Evolutionary conservation across 2,797 vertebrate genomes (phyloP), one percentile per base, ranked within the genome.

Genomic region (Discoglossus pictus): DNA sequence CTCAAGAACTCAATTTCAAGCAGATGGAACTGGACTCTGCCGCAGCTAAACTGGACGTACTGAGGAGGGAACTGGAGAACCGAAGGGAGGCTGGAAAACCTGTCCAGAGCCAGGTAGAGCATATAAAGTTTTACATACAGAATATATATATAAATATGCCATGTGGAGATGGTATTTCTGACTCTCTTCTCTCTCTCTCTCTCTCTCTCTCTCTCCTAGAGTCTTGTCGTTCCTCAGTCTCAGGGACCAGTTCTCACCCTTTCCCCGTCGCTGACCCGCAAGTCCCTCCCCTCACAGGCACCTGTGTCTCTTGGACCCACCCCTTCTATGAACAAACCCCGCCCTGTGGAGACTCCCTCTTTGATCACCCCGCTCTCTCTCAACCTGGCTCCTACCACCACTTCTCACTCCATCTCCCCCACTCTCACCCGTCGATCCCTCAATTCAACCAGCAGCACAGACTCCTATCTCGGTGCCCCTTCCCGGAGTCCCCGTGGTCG

Each of bases 1-100:
- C 93, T 80, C 89, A 89, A 75, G 77, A 82, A 55, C 93, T 96
- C 52, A 91, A 90, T 7, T 76, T 92, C 23, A 94, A 96, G 63
- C 88, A 96, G 72, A 83, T 93, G 64, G 95, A 97, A 64, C 76
- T 96, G 79, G 93, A 88, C 48, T 90, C 93, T 0, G 95, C 94
- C 0, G 78, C 92, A 12, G 93, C 93, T 47, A 92, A 89, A 23
- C 93, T 94, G 7, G 95, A 97, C 13, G 92, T 93, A 66, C 73
- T 96, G 42, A 94, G 93, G 51, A 90, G 78, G 35, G 92, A 97
- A 73, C 90, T 96, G 61, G 87, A 77, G 74, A 92, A 90, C 1
- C 46, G 94, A 42, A 35, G 40, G 24, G 17, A 24, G 2, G 10
- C 31, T 7, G 15, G 15, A 16, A 16, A 2, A 21, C 13, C 50